A percentile compares a stretch with the other conserved stretches of the same genome.
phyloP scores from a whole-genome alignment of 2,113 vertebrate genomes.

The Falco punctatus region DNA sequence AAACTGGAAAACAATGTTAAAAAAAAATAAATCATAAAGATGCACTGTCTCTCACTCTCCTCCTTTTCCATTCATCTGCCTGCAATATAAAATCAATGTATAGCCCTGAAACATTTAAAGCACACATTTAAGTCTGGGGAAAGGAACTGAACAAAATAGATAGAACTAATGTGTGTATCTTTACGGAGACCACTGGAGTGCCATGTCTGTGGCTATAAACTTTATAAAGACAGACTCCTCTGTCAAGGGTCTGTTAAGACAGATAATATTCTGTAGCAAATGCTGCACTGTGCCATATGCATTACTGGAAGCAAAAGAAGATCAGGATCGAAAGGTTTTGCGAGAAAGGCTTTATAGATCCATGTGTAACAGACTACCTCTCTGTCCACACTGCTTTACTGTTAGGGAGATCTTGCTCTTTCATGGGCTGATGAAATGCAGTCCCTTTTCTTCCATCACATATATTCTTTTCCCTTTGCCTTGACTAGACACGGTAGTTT shows the following conservation, averaged over 20 bases:
- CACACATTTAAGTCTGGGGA: conserved; percentile 11
- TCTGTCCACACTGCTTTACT: background rate
- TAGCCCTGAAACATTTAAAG: conserved; percentile 2
- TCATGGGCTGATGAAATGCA: background rate
- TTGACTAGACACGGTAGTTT: background rate
- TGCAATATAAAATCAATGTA: background rate
- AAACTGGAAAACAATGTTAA: background rate
- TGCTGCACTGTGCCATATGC: background rate
- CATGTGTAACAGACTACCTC: background rate
- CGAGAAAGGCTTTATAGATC: background rate
- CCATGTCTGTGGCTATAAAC: background rate
- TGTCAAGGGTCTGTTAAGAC: conserved; percentile 32
- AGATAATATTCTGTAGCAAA: background rate
- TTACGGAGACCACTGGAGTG: conserved; percentile 12
- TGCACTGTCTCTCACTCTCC: background rate
- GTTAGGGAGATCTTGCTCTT: background rate
- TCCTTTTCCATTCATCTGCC: background rate
- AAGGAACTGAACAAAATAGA: background rate
- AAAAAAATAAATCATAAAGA: background rate
- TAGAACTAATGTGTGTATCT: background rate
- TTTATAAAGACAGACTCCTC: conserved; percentile 6
- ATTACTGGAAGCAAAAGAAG: background rate
- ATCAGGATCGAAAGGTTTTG: background rate
- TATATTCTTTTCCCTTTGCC: background rate
- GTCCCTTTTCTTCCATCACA: background rate